Evolutionary conservation across 2,888 invertebrate genomes (phyloP).

Genomic region (Trimorus sp.): DNA sequence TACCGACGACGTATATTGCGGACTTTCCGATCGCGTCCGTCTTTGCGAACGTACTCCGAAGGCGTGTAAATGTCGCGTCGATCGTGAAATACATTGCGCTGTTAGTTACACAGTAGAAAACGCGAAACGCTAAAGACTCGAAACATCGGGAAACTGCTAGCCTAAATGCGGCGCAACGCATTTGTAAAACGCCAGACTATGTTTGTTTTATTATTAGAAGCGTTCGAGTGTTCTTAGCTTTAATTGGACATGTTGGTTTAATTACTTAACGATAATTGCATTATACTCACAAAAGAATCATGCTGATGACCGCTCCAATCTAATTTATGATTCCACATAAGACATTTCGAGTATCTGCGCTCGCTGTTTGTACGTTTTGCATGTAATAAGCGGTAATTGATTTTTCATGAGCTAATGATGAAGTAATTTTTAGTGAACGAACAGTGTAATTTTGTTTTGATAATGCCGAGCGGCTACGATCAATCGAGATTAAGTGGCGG

Average conservation of each 20-base stretch:
- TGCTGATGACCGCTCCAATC: too few species aligned
- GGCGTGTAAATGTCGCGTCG: slow-evolving; percentile 58
- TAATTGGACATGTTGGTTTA: not conserved
- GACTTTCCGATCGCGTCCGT: slow-evolving; percentile 65
- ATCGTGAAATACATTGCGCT: slow-evolving; percentile 56
- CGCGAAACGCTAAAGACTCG: slow-evolving; percentile 44
- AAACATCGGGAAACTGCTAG: slow-evolving; percentile 16
- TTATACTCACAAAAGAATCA: too few species aligned
- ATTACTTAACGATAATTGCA: too few species aligned
- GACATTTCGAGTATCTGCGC: too few species aligned
- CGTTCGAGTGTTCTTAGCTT: not conserved
- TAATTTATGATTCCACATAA: too few species aligned
- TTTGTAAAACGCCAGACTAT: not conserved
- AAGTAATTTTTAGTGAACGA: not conserved
- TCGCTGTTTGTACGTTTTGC: not conserved
- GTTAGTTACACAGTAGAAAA: slow-evolving; percentile 42
- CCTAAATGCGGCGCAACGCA: not conserved
- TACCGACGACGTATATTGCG: slow-evolving; percentile 54
- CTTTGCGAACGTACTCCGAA: slow-evolving; percentile 61
- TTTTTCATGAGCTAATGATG: not conserved
- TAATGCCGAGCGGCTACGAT: not conserved
- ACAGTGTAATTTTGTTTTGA: not conserved
- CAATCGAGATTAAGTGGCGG: not conserved
- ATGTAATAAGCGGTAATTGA: not conserved
- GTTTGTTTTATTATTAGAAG: not conserved